phyloP scores from a whole-genome alignment of 2,888 invertebrate species.

The Sinohyriopsis cumingii region DNA sequence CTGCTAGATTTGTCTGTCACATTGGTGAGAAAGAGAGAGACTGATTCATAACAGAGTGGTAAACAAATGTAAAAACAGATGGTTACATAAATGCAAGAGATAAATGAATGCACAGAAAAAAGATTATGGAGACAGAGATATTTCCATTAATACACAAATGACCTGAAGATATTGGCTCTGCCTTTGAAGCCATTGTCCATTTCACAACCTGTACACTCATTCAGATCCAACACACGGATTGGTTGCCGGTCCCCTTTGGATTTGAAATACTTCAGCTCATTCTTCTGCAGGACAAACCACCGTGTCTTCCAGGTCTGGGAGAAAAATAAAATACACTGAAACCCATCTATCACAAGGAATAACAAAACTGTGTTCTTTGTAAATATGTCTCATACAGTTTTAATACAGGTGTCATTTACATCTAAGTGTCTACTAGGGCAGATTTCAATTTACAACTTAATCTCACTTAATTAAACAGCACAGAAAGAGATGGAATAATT shows the following conservation, averaged over 20 bases:
- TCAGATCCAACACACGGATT: constrained; percentile 58
- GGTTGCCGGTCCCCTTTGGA: constrained; percentile 53
- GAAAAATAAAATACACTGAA: neutral
- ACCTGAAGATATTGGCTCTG: constrained; percentile 58
- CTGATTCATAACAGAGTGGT: neutral
- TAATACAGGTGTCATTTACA: neutral
- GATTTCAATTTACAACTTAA: too few relatives aligned
- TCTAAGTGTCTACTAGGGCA: neutral
- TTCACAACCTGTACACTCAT: constrained; percentile 59
- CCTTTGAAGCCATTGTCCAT: constrained; percentile 37
- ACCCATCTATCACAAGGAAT: neutral
- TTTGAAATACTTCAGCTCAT: constrained; percentile 65
- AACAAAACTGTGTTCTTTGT: neutral
- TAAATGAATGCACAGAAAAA: neutral
- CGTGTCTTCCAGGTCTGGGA: constrained; percentile 64
- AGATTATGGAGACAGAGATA: neutral
- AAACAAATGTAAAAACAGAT: constrained; percentile 3
- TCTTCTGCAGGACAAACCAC: constrained; percentile 66
- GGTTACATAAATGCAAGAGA: neutral
- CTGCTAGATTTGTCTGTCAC: too few relatives aligned
- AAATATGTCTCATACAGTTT: neutral
- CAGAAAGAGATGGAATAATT: too few relatives aligned
- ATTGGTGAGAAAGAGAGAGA: too few relatives aligned
- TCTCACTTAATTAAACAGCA: too few relatives aligned
- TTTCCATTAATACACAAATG: constrained; percentile 3